Evolutionary conservation across 2,113 vertebrate genomes (phyloP).

Genomic region (Pseudolaguvia tuberculata): DNA sequence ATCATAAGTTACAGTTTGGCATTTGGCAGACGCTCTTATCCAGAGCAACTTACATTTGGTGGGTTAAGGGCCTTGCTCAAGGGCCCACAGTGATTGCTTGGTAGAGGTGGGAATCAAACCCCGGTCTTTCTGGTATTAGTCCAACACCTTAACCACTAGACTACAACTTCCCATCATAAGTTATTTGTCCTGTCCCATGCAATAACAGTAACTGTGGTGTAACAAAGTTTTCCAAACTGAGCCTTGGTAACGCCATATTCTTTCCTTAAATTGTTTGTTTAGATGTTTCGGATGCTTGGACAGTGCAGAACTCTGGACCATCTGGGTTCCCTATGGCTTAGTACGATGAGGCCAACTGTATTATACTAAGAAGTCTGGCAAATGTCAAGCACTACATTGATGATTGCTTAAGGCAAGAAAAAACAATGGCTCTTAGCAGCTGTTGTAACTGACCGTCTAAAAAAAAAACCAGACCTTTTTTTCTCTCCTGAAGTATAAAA

Average conservation of each 20-base stretch:
- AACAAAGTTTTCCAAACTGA: background rate
- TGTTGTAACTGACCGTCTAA: background rate
- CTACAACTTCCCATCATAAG: too few relatives aligned
- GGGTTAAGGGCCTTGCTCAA: too few relatives aligned
- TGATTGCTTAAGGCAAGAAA: background rate
- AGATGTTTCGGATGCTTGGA: background rate
- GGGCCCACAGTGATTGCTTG: too few relatives aligned
- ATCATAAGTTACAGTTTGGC: too few relatives aligned
- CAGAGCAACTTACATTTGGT: too few relatives aligned
- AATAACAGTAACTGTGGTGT: too few relatives aligned
- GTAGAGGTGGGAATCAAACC: too few relatives aligned
- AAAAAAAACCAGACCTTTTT: background rate
- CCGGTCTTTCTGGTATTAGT: too few relatives aligned
- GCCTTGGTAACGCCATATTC: background rate
- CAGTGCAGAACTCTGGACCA: background rate
- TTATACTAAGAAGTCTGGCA: constrained; percentile 2
- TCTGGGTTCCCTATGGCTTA: constrained; percentile 7
- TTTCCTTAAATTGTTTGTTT: constrained; percentile 12
- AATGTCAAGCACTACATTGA: constrained; percentile 18
- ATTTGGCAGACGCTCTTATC: too few relatives aligned
- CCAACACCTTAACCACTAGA: too few relatives aligned
- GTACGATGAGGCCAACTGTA: background rate
- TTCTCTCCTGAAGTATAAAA: background rate
- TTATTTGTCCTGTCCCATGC: too few relatives aligned
- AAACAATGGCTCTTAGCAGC: background rate